These are phyloP conservation scores for Alaudala cheleensis DNA, from an alignment of 2,113 vertebrate species.

Conservation along the genomic window DNA sequence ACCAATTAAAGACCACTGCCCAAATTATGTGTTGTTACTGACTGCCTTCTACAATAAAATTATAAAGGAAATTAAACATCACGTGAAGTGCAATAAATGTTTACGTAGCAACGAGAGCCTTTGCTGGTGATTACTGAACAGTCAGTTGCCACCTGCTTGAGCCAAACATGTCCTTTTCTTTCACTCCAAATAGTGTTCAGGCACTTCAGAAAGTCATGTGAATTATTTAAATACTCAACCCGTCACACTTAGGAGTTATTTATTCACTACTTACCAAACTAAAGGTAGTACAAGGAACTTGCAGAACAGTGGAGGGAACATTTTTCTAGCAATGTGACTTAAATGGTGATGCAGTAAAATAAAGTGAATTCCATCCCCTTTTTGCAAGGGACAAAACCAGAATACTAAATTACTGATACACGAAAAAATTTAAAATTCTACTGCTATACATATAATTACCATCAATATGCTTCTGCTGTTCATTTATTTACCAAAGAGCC, in stretches of 20 bases:
- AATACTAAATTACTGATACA: neutral
- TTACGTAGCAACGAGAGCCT: neutral
- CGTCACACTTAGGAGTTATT: neutral
- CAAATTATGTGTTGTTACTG: neutral
- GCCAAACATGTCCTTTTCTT: neutral
- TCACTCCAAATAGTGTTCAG: neutral
- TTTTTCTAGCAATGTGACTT: neutral
- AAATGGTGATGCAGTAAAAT: neutral
- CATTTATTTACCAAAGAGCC: neutral
- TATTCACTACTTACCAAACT: neutral
- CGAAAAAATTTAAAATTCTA: neutral
- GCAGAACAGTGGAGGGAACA: neutral
- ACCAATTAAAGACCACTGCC: neutral
- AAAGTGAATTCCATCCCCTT: neutral
- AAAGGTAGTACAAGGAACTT: neutral
- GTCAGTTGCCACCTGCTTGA: neutral
- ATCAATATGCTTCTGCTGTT: neutral
- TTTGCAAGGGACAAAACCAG: neutral
- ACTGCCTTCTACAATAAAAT: neutral
- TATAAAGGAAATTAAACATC: neutral
- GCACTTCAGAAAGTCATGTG: conserved; percentile 19
- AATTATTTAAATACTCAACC: neutral
- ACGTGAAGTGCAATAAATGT: neutral
- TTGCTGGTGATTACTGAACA: neutral
- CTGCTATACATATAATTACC: neutral